Evolutionary conservation across 2,888 invertebrate genomes (phyloP), one percentile per base, ranked within the genome.

Genomic region (Ctenicera cuprea): DNA sequence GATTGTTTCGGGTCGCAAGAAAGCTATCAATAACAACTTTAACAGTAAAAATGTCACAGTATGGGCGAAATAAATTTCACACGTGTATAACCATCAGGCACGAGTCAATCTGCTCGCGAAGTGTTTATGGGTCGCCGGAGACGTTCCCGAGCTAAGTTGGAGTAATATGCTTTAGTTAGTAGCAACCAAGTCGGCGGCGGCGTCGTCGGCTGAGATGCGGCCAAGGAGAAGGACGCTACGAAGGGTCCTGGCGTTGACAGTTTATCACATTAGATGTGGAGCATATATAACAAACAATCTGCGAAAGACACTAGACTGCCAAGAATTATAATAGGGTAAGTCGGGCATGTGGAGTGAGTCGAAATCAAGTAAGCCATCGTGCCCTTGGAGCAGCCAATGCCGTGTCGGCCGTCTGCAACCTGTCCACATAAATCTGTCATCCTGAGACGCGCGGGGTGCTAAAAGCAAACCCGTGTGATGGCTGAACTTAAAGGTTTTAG

Each of bases 361-460:
- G 65, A 69, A 69, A 68, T 65, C 67, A 26, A 74, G 73, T 74
- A 73, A 70, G 71, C 71, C 76, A 76, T 73, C 70, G 74, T 79
- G 79, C 78, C 79, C 79, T 77, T 79, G 79, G 80, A 77, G 68
- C 79, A 78, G 80, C 81, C 82, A 81, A 81, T 80, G 81, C 80
- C 80, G 82, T 81, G 80, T 80, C 82, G 83, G 83, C 83, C 85
- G 86, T 87, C 86, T 86, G 84, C 84, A 85, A 87, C 86, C 86
- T 86, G 87, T 87, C 87, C 87, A 86, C 87, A 87, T 87, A 87
- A 87, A 87, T 87, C 87, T 87, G 87, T 87, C 87, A 87, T 80
- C 85, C 80, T 76, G 79, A 81, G 85, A 85, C 85, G 84, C 83
- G 82, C 80, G 81, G 83, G 82, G 81, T 81, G 83, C 83, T 84